Percentiles rank a stretch among this genome's conserved stretches.
phyloP scores from a whole-genome alignment of 1,140 invertebrate genomes.

The Harpegnathos saltator region DNA sequence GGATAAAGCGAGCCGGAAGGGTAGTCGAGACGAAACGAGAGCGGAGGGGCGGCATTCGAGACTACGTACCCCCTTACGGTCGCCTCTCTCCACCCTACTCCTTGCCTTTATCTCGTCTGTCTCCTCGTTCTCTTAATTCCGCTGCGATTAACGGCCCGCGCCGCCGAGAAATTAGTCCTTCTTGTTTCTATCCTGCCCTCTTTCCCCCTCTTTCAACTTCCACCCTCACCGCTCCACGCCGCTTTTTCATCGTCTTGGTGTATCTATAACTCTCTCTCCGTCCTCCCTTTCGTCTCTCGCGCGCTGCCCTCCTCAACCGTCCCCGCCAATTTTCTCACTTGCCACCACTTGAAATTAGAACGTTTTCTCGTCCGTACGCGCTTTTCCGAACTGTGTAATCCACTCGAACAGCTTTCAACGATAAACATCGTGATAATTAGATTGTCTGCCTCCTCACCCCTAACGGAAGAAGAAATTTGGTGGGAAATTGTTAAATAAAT shows the following conservation, averaged over 20 bases:
- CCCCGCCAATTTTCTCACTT: neutral
- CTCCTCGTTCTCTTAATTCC: constrained; percentile 67
- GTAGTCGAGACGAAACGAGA: constrained; percentile 60
- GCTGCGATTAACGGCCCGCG: constrained; percentile 61
- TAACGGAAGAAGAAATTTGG: too few relatives aligned
- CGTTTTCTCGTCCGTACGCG: neutral
- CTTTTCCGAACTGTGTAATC: neutral
- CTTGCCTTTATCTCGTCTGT: constrained; percentile 54
- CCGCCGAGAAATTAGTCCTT: constrained; percentile 73
- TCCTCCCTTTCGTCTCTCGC: neutral
- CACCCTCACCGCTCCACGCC: neutral
- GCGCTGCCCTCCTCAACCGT: too few relatives aligned
- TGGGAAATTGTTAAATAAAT: too few relatives aligned
- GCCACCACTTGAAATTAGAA: neutral
- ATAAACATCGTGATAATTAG: too few relatives aligned
- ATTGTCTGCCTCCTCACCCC: too few relatives aligned
- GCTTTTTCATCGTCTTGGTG: constrained; percentile 3
- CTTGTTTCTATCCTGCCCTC: constrained; percentile 57
- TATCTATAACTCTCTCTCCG: neutral
- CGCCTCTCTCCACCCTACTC: neutral
- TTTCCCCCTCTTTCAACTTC: neutral
- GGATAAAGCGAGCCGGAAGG: constrained; percentile 62
- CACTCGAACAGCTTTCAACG: too few relatives aligned
- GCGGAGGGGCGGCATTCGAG: constrained; percentile 43
- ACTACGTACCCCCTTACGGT: neutral